Evolutionary conservation across 2,888 invertebrate species (phyloP).

Genomic region (Diarsia mendica): DNA sequence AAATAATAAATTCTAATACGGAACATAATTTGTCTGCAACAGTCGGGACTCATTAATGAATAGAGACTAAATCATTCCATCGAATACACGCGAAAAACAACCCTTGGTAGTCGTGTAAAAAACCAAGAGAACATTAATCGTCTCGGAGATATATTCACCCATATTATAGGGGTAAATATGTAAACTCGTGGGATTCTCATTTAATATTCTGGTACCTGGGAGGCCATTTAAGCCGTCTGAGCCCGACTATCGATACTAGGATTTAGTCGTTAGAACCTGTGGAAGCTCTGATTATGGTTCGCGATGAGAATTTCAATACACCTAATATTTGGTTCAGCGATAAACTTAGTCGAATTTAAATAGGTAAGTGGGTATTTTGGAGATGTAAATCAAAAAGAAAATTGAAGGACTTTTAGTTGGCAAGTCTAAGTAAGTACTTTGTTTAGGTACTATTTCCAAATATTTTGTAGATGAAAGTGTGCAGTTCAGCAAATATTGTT

Average conservation of each 20-base stretch:
- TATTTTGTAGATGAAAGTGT: not conserved
- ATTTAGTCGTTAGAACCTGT: slow-evolving; percentile 49
- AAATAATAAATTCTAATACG: too few species aligned
- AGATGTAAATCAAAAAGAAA: not conserved
- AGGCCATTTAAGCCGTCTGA: slow-evolving; percentile 55
- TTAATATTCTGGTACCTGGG: slow-evolving; percentile 55
- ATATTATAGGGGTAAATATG: slow-evolving; percentile 19
- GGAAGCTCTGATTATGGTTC: slow-evolving; percentile 35
- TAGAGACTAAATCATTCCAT: too few species aligned
- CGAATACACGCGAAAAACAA: too few species aligned
- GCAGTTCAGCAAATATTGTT: not conserved
- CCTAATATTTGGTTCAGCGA: slow-evolving; percentile 25
- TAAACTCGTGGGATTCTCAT: slow-evolving; percentile 49
- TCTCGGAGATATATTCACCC: slow-evolving; percentile 6
- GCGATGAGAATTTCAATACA: slow-evolving; percentile 35
- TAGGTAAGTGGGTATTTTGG: not conserved
- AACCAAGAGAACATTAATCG: not conserved
- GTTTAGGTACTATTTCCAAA: not conserved
- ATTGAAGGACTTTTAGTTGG: not conserved
- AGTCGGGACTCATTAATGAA: too few species aligned
- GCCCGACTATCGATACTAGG: slow-evolving; percentile 54
- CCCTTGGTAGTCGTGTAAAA: not conserved
- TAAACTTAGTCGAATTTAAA: not conserved
- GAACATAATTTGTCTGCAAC: too few species aligned
- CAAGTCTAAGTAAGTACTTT: not conserved